A percentile compares a stretch with the other conserved stretches of the same genome.
phyloP scores from a whole-genome alignment of 2,797 vertebrate genomes.

The Pristis pectinata region DNA sequence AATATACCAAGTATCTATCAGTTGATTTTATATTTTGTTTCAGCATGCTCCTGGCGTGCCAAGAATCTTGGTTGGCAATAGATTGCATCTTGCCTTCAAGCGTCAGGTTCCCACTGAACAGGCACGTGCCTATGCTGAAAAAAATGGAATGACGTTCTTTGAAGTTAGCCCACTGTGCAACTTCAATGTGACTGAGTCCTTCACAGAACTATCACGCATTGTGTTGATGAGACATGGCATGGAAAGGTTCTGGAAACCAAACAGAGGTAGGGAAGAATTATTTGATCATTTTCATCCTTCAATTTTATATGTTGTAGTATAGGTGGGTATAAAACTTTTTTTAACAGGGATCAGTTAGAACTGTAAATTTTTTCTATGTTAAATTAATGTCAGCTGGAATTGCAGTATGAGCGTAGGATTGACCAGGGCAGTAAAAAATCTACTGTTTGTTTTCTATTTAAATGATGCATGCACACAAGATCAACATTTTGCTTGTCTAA shows the following conservation, averaged over 20 bases:
- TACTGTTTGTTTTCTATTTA: not conserved
- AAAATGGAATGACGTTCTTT: constrained; percentile 97
- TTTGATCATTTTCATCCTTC: not conserved
- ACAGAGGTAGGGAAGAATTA: constrained; percentile 69
- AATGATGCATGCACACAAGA: not conserved
- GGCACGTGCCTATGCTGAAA: constrained; percentile 88
- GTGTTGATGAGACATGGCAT: constrained; percentile 97
- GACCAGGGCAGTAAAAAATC: not conserved
- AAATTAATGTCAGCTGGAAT: not conserved
- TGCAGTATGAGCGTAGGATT: not conserved
- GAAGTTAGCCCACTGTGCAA: constrained; percentile 97
- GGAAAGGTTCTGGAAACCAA: constrained; percentile 98
- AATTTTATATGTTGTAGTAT: not conserved
- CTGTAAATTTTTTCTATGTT: not conserved
- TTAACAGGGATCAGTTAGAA: not conserved
- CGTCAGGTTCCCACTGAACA: constrained; percentile 93
- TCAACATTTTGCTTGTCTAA: not conserved
- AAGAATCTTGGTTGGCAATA: constrained; percentile 90
- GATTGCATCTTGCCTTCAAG: constrained; percentile 93
- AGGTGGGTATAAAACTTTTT: not conserved
- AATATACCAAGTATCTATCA: not conserved
- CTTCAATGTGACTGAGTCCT: constrained; percentile 96
- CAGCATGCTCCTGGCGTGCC: constrained; percentile 95
- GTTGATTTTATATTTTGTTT: not conserved
- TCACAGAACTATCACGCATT: constrained; percentile 92